Base-by-base conservation (phyloP, 1,140 invertebrate species). In the Popillia japonica region DNA sequence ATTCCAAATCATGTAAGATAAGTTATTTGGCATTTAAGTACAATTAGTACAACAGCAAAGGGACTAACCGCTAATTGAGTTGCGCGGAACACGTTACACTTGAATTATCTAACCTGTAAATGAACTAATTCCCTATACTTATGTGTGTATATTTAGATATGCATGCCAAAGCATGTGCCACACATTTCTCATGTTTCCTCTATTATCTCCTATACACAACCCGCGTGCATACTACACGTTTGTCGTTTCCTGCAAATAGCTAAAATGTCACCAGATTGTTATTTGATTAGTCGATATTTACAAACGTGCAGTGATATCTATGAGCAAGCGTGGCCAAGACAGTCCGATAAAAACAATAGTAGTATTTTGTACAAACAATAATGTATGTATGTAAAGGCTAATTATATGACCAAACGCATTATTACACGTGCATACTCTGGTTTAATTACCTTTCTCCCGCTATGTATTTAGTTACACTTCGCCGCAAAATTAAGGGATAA, bases 201-300 rank as follows among this genome's bases (percentile, higher is more conserved):
- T 34, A 34, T 34, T 34, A 34, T 34, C 1, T 2, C 27, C 27
- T 4, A 4, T 34, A 34, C 4, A 2, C 4, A 17, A 55, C 3
- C 6, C 17, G n/a, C 17, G 0, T 17, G 17, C n/a, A 55, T n/a
- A 55, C 11, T 17, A 1, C 6, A 0, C n/a, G 17, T 55, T 55
- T 55, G 48, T 55, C 17, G 17, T 55, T 55, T 7, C 2, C 14
- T 55, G 17, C 6, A n/a, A 55, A 55, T 55, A 55, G 17, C 48
- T n/a, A 6, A n/a, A 55, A 55, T 55, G 48, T 17, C 48, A 55
- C n/a, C 17, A 55, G 6, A n/a, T n/a, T 55, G 6, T 55, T 55
- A 55, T 55, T 55, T 55, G 48, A 14, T 55, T 55, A 55, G 48
- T 6, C 11, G 48, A 55, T 55, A 55, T 55, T 55, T n/a, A 44